Base-by-base conservation (phyloP, 2,797 vertebrate genomes). In the Lacerta viridis region DNA sequence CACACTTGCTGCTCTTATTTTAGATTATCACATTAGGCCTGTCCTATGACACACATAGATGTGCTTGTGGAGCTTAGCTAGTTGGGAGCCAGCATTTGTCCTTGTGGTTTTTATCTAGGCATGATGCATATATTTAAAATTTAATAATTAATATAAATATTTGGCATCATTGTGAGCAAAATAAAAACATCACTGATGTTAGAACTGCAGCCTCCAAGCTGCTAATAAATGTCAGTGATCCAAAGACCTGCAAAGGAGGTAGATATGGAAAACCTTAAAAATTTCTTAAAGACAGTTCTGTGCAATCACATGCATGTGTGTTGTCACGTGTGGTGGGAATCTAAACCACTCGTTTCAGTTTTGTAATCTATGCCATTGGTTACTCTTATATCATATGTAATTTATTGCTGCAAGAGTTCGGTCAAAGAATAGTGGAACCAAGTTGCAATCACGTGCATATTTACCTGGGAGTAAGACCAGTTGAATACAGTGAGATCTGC, bases 1-100 rank as follows among this genome's bases (percentile, higher is more conserved):
- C n/a, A 71, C 36, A 82, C 15, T 82, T 85, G 68, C 59, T 46
- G 59, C 84, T 23, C 66, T 78, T 68, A 2, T 33, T 85, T 66
- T 66, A 43, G 59, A 13, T 6, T 25, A 50, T 72, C 10, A 20
- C 68, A 72, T 84, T 68, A 23, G 13, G 23, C 20, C 43, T n/a
- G 61, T 46, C 20, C 39, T 85, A 27, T 69, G 29, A 69, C 27
- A 25, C 7, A 3, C 29, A 46, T 18, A 75, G 39, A 84, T 13
- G 7, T 55, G 33, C 27, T 75, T 4, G 3, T 84, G 59, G 69
- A 61, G 11, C 17, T 86, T 36, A 50, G 10, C 61, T 15, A 68
- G 18, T 68, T 66, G 8, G 59, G 59, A 66, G 77, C 61, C 75
- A 61, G 11, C 55, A 59, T 27, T 20, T 76, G 55, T 18, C 43